Conservation (phyloP, 2,888 invertebrate genomes). For the Camptogramma bilineatum region DNA sequence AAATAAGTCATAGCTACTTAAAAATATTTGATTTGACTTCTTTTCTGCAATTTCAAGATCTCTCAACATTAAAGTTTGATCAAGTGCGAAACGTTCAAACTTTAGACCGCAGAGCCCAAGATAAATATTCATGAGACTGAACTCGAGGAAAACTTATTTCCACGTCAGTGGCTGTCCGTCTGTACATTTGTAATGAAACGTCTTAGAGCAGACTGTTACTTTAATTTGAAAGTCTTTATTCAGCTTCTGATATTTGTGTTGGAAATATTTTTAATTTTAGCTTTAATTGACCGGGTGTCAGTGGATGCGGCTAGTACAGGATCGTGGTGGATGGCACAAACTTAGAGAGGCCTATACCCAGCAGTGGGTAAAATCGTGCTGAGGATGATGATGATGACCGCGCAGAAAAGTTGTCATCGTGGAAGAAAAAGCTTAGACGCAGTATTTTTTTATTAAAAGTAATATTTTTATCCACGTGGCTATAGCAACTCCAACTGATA, state of each 20-base stretch:
- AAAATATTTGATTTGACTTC: neutral
- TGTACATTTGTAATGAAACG: constrained; percentile 79
- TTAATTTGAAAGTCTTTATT: constrained; percentile 63
- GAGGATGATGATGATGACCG: no score
- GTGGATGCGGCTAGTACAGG: no score
- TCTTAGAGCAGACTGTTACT: constrained; percentile 70
- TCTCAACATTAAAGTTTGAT: constrained; percentile 79
- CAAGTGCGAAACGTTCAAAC: constrained; percentile 80
- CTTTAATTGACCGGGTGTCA: no score
- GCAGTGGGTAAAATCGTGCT: no score
- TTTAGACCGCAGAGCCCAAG: constrained; percentile 74
- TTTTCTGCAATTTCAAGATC: constrained; percentile 43
- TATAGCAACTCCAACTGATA: no score
- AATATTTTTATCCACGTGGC: no score
- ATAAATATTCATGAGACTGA: constrained; percentile 84
- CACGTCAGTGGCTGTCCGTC: constrained; percentile 78
- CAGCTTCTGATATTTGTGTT: constrained; percentile 34
- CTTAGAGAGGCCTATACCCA: no score
- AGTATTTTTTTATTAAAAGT: no score
- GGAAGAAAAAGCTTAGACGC: no score
- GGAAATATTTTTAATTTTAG: constrained; percentile 2
- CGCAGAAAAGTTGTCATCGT: no score
- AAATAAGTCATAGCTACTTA: no score
- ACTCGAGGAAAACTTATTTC: constrained; percentile 79
- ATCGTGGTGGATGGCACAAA: no score